Conservation (phyloP, 2,888 invertebrate genomes). For the Cosmia pyralina region DNA sequence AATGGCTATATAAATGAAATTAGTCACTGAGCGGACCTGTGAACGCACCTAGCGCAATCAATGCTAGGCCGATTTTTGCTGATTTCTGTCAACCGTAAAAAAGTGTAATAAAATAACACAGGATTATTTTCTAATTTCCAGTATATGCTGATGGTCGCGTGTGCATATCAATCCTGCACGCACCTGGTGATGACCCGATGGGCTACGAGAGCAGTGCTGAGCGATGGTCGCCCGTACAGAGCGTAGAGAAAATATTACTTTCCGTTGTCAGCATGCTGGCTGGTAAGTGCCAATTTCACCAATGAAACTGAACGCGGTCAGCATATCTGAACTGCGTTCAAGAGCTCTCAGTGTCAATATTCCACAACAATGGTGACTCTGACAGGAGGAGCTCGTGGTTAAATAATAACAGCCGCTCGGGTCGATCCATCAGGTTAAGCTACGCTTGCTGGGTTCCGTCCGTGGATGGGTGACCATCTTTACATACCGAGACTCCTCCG, state of each 20-base stretch:
- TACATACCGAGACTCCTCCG: too few species aligned
- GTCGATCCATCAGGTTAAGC: too few species aligned
- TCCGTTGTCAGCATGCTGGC: conserved; percentile 99
- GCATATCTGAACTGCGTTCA: too few species aligned
- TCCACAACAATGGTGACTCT: too few species aligned
- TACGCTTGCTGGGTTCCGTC: too few species aligned
- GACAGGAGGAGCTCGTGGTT: too few species aligned
- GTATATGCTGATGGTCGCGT: conserved; percentile 99
- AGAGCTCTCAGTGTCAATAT: too few species aligned
- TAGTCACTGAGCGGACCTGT: too few species aligned
- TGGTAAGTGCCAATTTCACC: conserved; percentile 69
- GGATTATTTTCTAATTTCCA: conserved; percentile 58
- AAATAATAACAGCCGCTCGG: too few species aligned
- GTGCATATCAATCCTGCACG: conserved; percentile 99
- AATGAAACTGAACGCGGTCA: too few species aligned
- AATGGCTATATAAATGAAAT: neutral
- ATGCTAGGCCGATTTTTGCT: neutral
- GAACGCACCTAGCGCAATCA: neutral
- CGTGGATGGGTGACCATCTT: too few species aligned
- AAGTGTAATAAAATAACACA: neutral
- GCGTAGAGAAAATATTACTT: conserved; percentile 99
- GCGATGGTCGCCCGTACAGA: conserved; percentile 99
- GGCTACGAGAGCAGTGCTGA: conserved; percentile 99
- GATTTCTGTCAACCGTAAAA: neutral
- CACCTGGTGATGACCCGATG: conserved; percentile 99